A percentile compares a stretch with the other conserved stretches of the same genome.
Evolutionary conservation across 2,113 vertebrate genomes (phyloP).

Genomic region (Dolichotis patagonum): DNA sequence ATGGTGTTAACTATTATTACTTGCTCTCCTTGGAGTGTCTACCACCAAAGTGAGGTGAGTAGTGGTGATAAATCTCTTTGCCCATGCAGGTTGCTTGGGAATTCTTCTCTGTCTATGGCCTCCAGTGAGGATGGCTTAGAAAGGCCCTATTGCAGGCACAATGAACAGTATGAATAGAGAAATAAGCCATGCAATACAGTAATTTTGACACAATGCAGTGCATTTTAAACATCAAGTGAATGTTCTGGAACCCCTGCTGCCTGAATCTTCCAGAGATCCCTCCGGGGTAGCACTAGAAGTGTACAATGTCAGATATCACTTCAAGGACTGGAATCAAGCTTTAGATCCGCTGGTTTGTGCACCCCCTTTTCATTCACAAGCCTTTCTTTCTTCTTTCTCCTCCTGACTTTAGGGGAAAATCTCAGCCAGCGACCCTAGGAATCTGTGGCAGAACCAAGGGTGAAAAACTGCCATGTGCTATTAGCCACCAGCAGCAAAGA

Average conservation of each 20-base stretch:
- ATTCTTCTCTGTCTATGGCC: neutral
- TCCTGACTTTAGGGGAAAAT: slow-evolving; percentile 12
- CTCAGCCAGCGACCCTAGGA: neutral
- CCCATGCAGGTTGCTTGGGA: neutral
- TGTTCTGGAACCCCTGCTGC: neutral
- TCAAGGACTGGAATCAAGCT: neutral
- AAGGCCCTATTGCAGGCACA: neutral
- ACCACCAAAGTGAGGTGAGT: neutral
- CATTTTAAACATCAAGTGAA: neutral
- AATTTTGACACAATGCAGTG: neutral
- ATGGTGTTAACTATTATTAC: neutral
- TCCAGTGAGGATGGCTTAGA: neutral
- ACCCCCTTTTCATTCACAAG: neutral
- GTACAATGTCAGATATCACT: neutral
- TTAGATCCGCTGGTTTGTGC: neutral
- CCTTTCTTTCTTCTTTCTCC: neutral
- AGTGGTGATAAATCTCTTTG: rapidly evolving
- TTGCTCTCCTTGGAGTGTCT: neutral
- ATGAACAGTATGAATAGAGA: neutral
- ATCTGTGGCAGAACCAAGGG: slow-evolving; percentile 44
- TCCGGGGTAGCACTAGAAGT: neutral
- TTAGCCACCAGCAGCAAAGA: slow-evolving; percentile 54
- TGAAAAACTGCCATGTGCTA: neutral
- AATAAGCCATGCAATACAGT: neutral
- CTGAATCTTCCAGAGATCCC: neutral